phyloP scores from a whole-genome alignment of 2,113 vertebrate genomes.

The Alouatta palliata region DNA sequence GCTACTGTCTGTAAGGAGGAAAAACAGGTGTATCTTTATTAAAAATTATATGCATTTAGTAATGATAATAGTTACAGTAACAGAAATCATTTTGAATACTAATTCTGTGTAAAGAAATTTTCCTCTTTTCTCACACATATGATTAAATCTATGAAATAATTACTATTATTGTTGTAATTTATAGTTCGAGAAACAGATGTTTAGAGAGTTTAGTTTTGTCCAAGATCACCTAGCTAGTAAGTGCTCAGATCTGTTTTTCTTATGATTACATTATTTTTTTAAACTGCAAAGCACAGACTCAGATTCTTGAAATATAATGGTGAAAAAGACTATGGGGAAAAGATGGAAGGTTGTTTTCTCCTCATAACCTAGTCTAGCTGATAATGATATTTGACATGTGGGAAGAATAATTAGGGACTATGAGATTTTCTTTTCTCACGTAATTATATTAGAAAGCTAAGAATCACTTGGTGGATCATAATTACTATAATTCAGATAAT shows the following conservation, averaged over 20 bases:
- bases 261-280: too few relatives aligned
- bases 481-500: slow-evolving; percentile 63
- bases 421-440: slow-evolving; percentile 61
- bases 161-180: not conserved
- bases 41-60: not conserved
- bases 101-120: not conserved
- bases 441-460: slow-evolving; percentile 64
- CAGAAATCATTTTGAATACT: not conserved
- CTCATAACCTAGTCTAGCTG: slow-evolving; percentile 8
- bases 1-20: not conserved
- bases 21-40: not conserved
- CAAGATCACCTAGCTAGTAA: not conserved
- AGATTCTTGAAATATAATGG: not conserved
- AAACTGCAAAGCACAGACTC: not conserved
- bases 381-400: slow-evolving; percentile 31
- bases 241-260: not conserved
- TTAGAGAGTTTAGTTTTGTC: not conserved
- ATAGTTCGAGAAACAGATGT: not conserved
- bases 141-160: not conserved
- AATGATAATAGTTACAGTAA: not conserved
- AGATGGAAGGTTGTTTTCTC: not conserved
- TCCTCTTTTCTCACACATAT: not conserved
- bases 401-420: slow-evolving; percentile 50
- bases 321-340: not conserved
- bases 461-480: slow-evolving; percentile 47